Percentiles rank a stretch among this genome's conserved stretches.
phyloP scores from a whole-genome alignment of 2,113 vertebrate species.

The Progne subis region DNA sequence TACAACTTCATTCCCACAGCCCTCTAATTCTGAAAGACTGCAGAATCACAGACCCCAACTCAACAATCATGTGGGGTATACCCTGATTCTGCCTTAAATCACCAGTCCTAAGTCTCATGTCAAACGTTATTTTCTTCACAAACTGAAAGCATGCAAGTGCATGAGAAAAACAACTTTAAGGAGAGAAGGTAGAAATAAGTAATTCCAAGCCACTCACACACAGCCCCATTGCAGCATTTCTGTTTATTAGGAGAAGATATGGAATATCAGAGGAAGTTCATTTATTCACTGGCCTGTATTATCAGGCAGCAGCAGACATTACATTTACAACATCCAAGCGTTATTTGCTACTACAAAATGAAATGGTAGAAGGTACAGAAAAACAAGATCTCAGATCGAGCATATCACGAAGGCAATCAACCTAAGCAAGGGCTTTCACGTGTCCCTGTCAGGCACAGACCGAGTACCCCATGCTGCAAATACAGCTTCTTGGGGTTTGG shows the following conservation, averaged over 20 bases:
- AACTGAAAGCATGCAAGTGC: conserved; percentile 2
- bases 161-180: conserved; percentile 12
- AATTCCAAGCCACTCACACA: not conserved
- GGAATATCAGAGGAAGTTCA: conserved; percentile 31
- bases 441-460: not conserved
- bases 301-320: conserved; percentile 28
- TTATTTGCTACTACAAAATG: conserved; percentile 27
- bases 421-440: not conserved
- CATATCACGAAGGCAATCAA: conserved; percentile 4
- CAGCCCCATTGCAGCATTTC: not conserved
- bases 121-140: not conserved
- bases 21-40: not conserved
- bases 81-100: not conserved
- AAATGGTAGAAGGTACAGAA: conserved; percentile 16
- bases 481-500: not conserved
- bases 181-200: not conserved
- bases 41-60: not conserved
- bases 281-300: conserved; percentile 54
- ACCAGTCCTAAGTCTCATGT: not conserved
- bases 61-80: not conserved
- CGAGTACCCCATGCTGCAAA: not conserved
- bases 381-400: conserved; percentile 1
- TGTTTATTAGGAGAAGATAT: conserved; percentile 45
- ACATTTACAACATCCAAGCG: not conserved
- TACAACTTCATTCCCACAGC: not conserved